Percentiles rank a stretch among this genome's conserved stretches.
Conservation (phyloP, 2,888 invertebrate genomes). For the Leptinotarsa haldemani region DNA sequence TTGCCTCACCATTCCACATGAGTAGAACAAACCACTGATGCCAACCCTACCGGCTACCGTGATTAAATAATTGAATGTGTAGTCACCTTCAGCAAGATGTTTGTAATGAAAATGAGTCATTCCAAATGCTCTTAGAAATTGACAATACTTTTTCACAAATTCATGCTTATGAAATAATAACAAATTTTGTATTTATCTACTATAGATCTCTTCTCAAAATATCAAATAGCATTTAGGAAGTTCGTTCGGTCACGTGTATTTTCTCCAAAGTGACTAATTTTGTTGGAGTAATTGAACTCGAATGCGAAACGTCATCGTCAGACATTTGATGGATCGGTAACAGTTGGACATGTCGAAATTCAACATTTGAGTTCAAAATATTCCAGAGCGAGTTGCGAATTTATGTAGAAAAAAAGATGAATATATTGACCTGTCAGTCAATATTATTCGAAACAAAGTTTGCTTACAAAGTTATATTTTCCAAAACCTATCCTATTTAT, state of each 20-base stretch:
- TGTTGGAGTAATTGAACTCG: neutral
- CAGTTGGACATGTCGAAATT: constrained; percentile 36
- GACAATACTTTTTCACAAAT: too few species aligned
- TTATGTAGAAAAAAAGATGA: neutral
- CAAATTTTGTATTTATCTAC: too few species aligned
- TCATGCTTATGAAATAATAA: too few species aligned
- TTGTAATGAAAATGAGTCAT: too few species aligned
- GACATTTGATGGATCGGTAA: constrained; percentile 40
- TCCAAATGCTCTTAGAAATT: too few species aligned
- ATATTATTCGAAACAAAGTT: neutral
- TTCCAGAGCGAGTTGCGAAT: constrained; percentile 1
- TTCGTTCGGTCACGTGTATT: neutral
- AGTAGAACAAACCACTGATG: too few species aligned
- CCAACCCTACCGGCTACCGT: too few species aligned
- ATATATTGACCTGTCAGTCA: constrained; percentile 2
- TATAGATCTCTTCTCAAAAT: neutral
- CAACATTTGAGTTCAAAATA: neutral
- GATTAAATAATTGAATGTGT: too few species aligned
- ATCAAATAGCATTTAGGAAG: neutral
- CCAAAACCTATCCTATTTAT: too few species aligned
- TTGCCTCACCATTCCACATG: too few species aligned
- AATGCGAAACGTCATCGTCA: constrained; percentile 32
- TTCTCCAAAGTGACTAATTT: neutral
- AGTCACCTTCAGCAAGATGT: too few species aligned
- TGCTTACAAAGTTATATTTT: neutral